These are phyloP conservation scores for Cassiopea andromeda DNA, from an alignment of 30 jellyfish, hydroid and myxozoan genomes.

Conservation along the genomic window DNA sequence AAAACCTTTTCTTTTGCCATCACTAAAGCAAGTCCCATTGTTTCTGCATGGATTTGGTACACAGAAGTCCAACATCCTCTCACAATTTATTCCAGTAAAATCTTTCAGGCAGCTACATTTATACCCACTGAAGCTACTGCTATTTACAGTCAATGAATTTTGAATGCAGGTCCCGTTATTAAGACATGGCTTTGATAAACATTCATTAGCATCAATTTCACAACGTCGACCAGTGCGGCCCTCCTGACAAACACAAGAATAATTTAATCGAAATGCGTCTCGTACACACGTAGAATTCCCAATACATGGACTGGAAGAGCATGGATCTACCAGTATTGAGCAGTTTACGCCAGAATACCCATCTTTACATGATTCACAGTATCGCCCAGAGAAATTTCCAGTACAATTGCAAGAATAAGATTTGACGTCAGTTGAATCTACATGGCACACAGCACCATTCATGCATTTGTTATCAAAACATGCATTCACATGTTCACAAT, in stretches of 20 bases:
- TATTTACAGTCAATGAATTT: background rate
- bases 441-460: conserved; percentile 47
- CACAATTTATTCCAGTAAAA: conserved; percentile 36
- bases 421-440: conserved; percentile 1
- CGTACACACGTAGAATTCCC: conserved; percentile 48
- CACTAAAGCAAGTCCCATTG: conserved; percentile 45
- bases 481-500: conserved; percentile 19
- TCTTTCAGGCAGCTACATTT: conserved; percentile 12
- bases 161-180: conserved; percentile 58
- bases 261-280: background rate
- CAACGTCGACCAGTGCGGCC: conserved; percentile 49
- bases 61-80: conserved; percentile 5
- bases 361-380: conserved; percentile 24
- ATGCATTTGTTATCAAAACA: conserved; percentile 42
- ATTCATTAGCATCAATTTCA: conserved; percentile 24
- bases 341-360: conserved; percentile 75
- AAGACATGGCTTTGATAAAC: conserved; percentile 36
- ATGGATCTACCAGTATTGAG: conserved; percentile 36
- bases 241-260: conserved; percentile 31
- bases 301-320: conserved; percentile 55
- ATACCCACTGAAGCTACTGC: conserved; percentile 28
- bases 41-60: conserved; percentile 34
- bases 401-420: conserved; percentile 52
- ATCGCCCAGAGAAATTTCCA: conserved; percentile 53
- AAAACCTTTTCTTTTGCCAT: conserved; percentile 2